A percentile compares a stretch with the other conserved stretches of the same genome.
Conservation (phyloP, 1,140 invertebrate genomes). For the Anastrepha obliqua region DNA sequence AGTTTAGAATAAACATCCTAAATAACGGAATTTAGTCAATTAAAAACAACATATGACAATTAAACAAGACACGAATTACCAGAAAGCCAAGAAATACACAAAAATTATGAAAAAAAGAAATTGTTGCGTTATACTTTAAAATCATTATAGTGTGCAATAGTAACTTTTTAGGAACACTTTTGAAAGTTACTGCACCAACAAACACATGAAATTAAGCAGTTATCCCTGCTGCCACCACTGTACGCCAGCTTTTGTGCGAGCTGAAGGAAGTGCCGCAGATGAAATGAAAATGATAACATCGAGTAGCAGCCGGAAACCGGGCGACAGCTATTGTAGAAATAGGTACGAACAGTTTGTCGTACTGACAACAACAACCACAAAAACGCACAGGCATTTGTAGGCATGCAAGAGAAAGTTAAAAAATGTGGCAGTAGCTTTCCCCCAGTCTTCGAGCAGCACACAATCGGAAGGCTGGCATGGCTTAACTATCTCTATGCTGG, state of each 20-base stretch:
- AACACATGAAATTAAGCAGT: too few species aligned
- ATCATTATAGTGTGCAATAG: too few species aligned
- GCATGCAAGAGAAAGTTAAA: constrained; percentile 17
- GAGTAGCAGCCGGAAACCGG: constrained; percentile 7
- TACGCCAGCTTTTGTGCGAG: background rate
- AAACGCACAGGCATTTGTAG: constrained; percentile 3
- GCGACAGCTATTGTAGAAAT: constrained; percentile 16
- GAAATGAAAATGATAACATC: constrained; percentile 34
- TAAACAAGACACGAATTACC: too few species aligned
- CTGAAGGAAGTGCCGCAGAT: background rate
- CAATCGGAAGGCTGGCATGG: background rate
- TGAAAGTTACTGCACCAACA: too few species aligned
- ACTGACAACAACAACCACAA: too few species aligned
- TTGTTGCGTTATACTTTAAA: too few species aligned
- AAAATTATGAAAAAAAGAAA: too few species aligned
- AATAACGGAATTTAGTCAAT: too few species aligned
- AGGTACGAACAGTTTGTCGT: background rate
- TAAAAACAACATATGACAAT: too few species aligned
- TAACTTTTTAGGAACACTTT: too few species aligned
- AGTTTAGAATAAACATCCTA: too few species aligned
- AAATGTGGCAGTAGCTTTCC: background rate
- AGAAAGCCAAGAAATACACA: too few species aligned
- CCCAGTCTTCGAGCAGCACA: background rate
- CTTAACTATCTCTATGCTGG: background rate
- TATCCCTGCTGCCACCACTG: background rate